Conservation (phyloP, 2,797 vertebrate species). For the Urosaurus nigricauda region DNA sequence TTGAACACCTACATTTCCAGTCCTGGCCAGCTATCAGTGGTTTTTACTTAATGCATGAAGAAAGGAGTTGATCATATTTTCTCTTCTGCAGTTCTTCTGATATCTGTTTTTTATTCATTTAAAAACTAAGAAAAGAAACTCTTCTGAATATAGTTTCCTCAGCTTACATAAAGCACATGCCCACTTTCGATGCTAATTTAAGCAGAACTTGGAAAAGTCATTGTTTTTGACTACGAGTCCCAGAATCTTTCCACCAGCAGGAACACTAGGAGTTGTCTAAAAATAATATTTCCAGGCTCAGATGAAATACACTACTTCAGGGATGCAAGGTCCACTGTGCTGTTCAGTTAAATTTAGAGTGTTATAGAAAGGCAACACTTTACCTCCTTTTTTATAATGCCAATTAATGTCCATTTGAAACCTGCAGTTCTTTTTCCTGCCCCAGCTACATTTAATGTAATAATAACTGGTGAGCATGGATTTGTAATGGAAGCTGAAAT, state of each 20-base stretch:
- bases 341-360: neutral
- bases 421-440: neutral
- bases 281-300: too few species aligned
- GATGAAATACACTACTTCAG: neutral
- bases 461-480: neutral
- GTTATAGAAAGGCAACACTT: neutral
- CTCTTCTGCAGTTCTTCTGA: neutral
- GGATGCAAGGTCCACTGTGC: neutral
- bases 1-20: neutral
- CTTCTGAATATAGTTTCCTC: neutral
- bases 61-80: neutral
- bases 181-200: neutral
- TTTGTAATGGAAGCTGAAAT: neutral
- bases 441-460: neutral
- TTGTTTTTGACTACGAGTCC: too few species aligned
- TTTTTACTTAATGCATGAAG: neutral
- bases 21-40: too few species aligned
- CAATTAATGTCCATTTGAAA: neutral
- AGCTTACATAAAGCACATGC: neutral
- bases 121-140: neutral
- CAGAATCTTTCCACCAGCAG: too few species aligned
- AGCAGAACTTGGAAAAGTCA: neutral
- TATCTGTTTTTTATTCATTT: neutral
- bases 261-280: too few species aligned
- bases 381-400: neutral